Evolutionary conservation across 2,797 vertebrate genomes (phyloP), one percentile per base, ranked within the genome.

Genomic region (Lepidocolaptes lacrymiger): DNA sequence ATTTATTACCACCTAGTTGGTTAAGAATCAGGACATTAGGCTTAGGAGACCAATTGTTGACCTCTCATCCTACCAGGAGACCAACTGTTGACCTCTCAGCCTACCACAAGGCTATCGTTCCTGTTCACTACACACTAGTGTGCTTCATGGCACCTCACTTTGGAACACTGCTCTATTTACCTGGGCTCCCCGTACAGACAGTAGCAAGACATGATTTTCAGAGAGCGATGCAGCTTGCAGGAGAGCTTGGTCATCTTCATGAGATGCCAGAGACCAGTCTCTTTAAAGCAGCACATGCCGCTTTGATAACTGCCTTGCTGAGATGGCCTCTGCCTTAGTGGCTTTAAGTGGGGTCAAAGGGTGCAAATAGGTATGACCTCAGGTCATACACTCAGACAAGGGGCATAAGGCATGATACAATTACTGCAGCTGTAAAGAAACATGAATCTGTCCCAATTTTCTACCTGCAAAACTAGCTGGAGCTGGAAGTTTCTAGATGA

Each of bases 301-400:
- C 51, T 88, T 80, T 8, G 58, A 62, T 68, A 88, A 91, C 4
- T 3, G 4, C 41, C 61, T 84, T 39, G 58, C 55, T 85, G 75
- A 95, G 89, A 68, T 75, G 68, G 61, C 56, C 52, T 69, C n/a
- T 18, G 17, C 54, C 75, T 85, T 71, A 32, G 55, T 75, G 69
- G n/a, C 66, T 90, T 86, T 81, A 88, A 91, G 67, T 44, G 66
- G 32, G 26, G 62, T 90, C 85, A 95, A 91, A 91, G 62, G 44
- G 41, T 61, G 37, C 52, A 71, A 6, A 0, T n/a, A 87, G 36
- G 24, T 77, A 64, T 74, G 52, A 88, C 66, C 64, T 83, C 30
- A 83, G 69, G 61, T 83, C 52, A 88, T 32, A 74, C 0, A 0
- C 22, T 46, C 77, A 88, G 61, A 64, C 54, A 91, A 84, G 43